These are phyloP conservation scores for Amyelois transitella DNA, from an alignment of 1,140 invertebrate species.

Conservation along the genomic window DNA sequence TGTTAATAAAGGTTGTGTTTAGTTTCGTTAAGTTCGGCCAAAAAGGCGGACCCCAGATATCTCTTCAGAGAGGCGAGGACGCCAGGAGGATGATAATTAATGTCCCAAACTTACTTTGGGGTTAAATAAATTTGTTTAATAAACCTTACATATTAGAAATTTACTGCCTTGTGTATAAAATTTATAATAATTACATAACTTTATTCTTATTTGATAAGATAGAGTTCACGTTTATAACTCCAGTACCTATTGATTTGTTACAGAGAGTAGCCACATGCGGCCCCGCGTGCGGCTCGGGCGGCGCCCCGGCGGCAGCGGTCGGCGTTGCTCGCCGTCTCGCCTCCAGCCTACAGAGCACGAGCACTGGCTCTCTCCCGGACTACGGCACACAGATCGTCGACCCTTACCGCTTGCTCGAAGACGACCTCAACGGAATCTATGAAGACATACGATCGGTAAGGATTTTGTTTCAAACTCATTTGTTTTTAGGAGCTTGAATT, in stretches of 20 bases:
- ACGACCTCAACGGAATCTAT: constrained; percentile 88
- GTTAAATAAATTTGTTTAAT: too few species aligned
- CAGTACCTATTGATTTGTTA: constrained; percentile 8
- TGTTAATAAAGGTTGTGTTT: too few species aligned
- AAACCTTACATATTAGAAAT: too few species aligned
- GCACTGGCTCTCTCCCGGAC: constrained; percentile 84
- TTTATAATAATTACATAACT: too few species aligned
- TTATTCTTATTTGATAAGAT: too few species aligned
- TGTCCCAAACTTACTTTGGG: too few species aligned
- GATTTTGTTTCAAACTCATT: constrained; percentile 6
- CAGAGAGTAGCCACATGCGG: constrained; percentile 62
- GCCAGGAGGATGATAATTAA: too few species aligned
- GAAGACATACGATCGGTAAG: constrained; percentile 87
- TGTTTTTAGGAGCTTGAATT: background rate
- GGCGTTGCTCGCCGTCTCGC: constrained; percentile 56
- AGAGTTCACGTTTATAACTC: too few species aligned
- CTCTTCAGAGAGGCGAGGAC: too few species aligned
- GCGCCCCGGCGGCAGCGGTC: constrained; percentile 24
- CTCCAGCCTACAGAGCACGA: constrained; percentile 74
- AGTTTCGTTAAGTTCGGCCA: too few species aligned
- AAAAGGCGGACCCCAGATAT: too few species aligned
- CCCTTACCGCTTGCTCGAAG: constrained; percentile 88
- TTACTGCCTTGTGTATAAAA: background rate
- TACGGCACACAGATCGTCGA: constrained; percentile 81
- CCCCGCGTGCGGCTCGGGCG: constrained; percentile 27